Percentiles rank a stretch among this genome's conserved stretches.
These are phyloP conservation scores for Furcifer pardalis DNA, from an alignment of 2,797 vertebrate species.

Conservation along the genomic window DNA sequence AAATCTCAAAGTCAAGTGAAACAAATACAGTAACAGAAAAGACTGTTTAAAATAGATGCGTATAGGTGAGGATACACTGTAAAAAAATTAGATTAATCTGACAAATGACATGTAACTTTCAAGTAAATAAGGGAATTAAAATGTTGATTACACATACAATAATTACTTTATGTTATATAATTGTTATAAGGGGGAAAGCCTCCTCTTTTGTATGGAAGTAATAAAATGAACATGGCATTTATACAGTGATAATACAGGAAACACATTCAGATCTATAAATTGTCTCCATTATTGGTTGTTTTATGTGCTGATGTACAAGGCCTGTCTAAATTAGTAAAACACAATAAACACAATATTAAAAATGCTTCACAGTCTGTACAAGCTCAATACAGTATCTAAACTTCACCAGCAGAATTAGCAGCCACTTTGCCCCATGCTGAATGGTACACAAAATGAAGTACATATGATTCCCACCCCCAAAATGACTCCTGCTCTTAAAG, in stretches of 20 bases:
- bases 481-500: slow-evolving; percentile 57
- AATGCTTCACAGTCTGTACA: background rate
- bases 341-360: background rate
- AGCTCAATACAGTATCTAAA: background rate
- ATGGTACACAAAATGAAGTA: slow-evolving; percentile 35
- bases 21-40: accelerated
- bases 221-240: background rate
- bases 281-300: background rate
- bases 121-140: background rate
- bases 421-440: accelerated
- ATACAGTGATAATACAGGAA: background rate
- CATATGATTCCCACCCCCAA: slow-evolving; percentile 43
- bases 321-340: background rate
- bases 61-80: accelerated
- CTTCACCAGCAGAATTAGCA: background rate
- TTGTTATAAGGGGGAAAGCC: background rate
- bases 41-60: background rate
- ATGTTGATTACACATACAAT: background rate
- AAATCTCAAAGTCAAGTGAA: background rate
- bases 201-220: background rate
- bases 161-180: background rate
- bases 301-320: background rate
- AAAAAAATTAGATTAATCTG: background rate
- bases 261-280: background rate
- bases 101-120: background rate